phyloP scores from a whole-genome alignment of 2,888 invertebrate species.

The Anticlea derivata region DNA sequence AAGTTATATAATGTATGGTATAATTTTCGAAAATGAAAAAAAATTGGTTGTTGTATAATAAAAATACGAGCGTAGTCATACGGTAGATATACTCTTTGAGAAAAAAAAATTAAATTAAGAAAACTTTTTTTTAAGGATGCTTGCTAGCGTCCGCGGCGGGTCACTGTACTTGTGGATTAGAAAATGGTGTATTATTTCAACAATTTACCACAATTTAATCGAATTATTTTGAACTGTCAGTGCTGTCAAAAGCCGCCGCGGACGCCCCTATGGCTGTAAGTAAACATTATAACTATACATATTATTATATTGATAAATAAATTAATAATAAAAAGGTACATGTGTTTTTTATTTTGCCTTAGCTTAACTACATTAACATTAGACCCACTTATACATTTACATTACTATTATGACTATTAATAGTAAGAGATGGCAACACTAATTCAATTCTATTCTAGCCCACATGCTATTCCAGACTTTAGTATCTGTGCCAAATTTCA shows the following conservation, averaged over 20 bases:
- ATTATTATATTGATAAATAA: slow-evolving; percentile 83
- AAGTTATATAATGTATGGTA: slow-evolving; percentile 39
- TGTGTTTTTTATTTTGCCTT: slow-evolving; percentile 50
- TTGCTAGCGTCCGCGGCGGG: slow-evolving; percentile 52
- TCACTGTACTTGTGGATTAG: slow-evolving; percentile 23
- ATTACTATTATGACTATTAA: too few species aligned
- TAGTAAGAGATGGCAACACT: too few species aligned
- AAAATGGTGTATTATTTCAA: slow-evolving; percentile 52
- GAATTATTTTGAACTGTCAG: slow-evolving; percentile 25
- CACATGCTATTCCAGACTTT: too few species aligned
- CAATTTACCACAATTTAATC: slow-evolving; percentile 42
- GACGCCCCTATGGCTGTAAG: slow-evolving; percentile 75
- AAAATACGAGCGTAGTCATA: slow-evolving; percentile 46
- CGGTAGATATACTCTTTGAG: slow-evolving; percentile 47
- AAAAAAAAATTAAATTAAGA: slow-evolving; percentile 55
- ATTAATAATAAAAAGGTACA: slow-evolving; percentile 80
- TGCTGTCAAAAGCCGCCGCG: slow-evolving; percentile 35
- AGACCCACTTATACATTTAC: too few species aligned
- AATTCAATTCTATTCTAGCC: too few species aligned
- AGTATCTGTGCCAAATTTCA: too few species aligned
- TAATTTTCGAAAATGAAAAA: slow-evolving; percentile 37
- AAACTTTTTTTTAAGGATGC: slow-evolving; percentile 63
- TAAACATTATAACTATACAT: slow-evolving; percentile 76
- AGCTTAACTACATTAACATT: too few species aligned
- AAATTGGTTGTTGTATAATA: slow-evolving; percentile 75